These are phyloP conservation scores for Leptothorax acervorum DNA, from an alignment of 2,888 invertebrate genomes.

Conservation along the genomic window DNA sequence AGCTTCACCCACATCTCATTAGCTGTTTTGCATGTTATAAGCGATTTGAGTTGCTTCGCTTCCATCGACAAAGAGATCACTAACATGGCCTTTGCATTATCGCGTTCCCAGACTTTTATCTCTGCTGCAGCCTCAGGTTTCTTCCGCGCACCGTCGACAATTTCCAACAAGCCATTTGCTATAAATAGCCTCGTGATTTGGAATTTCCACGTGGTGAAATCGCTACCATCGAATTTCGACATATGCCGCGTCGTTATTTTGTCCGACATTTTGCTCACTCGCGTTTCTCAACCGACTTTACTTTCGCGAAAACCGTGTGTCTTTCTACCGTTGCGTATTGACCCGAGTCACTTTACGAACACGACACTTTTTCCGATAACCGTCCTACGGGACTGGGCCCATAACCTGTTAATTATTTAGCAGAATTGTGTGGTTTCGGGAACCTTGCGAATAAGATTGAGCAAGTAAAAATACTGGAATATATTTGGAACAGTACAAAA, in stretches of 20 bases:
- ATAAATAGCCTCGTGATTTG: neutral
- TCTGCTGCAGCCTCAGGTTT: neutral
- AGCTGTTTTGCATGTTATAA: neutral
- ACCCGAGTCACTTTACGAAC: too few relatives aligned
- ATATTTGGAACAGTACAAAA: too few relatives aligned
- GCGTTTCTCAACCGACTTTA: neutral
- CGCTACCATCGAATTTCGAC: neutral
- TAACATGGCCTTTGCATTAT: constrained; percentile 1
- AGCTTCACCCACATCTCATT: neutral
- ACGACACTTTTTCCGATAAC: too few relatives aligned
- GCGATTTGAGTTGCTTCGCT: neutral
- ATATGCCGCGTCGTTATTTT: neutral
- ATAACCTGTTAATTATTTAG: too few relatives aligned
- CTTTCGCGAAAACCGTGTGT: neutral
- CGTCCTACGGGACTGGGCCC: neutral
- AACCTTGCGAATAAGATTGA: too few relatives aligned
- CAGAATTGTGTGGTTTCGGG: too few relatives aligned
- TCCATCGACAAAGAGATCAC: neutral
- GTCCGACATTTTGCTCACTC: neutral
- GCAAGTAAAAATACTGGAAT: too few relatives aligned
- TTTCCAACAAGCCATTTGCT: neutral
- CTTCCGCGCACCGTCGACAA: neutral
- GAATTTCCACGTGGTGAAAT: constrained; percentile 9
- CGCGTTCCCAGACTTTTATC: neutral
- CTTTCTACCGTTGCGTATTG: too few relatives aligned